These are phyloP conservation scores for Brachionus paranguensis DNA, from an alignment of 1,140 invertebrate genomes.

Conservation along the genomic window DNA sequence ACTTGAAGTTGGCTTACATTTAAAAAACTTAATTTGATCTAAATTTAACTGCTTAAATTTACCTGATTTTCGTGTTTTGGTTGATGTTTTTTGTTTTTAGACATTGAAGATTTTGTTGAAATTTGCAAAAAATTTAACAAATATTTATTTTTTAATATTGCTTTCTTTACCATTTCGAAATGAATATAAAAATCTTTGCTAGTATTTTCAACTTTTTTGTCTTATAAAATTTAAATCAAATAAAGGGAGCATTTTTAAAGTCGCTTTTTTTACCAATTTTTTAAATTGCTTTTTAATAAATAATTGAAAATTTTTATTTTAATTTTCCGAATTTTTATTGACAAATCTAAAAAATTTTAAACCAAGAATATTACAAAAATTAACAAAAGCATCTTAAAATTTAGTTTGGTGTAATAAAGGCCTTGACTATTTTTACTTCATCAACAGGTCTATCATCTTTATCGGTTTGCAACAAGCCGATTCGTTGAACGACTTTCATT, in stretches of 20 bases:
- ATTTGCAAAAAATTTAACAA: background rate
- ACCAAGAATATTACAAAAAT: background rate
- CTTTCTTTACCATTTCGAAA: background rate
- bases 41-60: background rate
- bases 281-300: background rate
- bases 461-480: conserved; percentile 85
- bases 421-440: conserved; percentile 41
- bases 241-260: background rate
- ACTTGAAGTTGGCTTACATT: background rate
- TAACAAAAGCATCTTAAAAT: background rate
- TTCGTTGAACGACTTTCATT: conserved; percentile 81
- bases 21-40: background rate
- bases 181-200: background rate
- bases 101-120: background rate
- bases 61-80: background rate
- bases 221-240: background rate
- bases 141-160: background rate
- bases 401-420: conserved; percentile 43
- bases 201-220: background rate
- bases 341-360: conserved; percentile 24
- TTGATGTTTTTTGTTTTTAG: background rate
- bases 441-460: conserved; percentile 81
- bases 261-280: background rate
- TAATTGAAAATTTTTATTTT: no score
- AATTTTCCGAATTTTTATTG: background rate